These are phyloP conservation scores for Eurosta solidaginis DNA, from an alignment of 1,140 invertebrate genomes.

Conservation along the genomic window DNA sequence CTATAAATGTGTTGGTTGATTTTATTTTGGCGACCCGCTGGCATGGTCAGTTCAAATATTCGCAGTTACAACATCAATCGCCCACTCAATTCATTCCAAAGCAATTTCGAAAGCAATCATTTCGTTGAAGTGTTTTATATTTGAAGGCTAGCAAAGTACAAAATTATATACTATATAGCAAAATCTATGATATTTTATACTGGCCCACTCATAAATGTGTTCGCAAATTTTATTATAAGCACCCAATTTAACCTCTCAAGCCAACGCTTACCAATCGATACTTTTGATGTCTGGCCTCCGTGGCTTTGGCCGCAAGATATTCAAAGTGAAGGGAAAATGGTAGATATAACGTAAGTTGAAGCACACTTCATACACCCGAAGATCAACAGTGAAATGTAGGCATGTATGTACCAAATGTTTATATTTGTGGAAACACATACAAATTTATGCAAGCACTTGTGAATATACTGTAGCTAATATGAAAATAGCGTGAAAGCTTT, in stretches of 20 bases:
- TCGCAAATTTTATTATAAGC: neutral
- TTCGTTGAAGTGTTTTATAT: constrained; percentile 13
- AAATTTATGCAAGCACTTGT: too few relatives aligned
- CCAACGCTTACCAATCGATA: constrained; percentile 3
- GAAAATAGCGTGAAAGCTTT: too few relatives aligned
- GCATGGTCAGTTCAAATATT: neutral
- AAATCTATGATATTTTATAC: neutral
- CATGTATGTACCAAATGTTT: too few relatives aligned
- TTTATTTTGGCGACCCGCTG: neutral
- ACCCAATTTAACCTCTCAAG: constrained; percentile 5
- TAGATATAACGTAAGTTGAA: too few relatives aligned
- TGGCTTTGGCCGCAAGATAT: neutral
- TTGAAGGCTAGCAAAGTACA: neutral
- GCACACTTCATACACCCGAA: too few relatives aligned
- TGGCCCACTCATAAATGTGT: neutral
- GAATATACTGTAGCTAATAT: too few relatives aligned
- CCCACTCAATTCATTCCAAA: neutral
- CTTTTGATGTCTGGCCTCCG: neutral
- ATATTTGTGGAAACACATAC: too few relatives aligned
- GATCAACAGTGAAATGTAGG: too few relatives aligned
- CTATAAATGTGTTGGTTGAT: neutral
- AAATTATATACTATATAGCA: constrained; percentile 1
- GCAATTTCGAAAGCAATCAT: neutral
- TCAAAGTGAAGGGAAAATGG: neutral
- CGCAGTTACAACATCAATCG: neutral